A percentile compares a stretch with the other conserved stretches of the same genome.
Conservation (phyloP, 2,888 invertebrate genomes). For the Heliconius erato region DNA sequence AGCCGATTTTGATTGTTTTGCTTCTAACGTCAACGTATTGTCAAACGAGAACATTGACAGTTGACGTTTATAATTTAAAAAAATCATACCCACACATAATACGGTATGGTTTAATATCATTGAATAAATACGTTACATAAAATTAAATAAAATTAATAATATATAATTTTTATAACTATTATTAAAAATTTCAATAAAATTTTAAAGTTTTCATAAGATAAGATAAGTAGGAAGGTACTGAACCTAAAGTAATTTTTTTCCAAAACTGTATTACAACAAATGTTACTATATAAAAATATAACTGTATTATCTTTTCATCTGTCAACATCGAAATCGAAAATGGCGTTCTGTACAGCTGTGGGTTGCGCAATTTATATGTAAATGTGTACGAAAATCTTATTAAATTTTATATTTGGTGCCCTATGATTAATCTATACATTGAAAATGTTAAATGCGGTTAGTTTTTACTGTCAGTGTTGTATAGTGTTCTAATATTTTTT, state of each 20-base stretch:
- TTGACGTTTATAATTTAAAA: background rate
- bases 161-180: background rate
- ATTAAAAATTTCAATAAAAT: background rate
- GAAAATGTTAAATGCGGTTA: slow-evolving; percentile 67
- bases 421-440: slow-evolving; percentile 64
- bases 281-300: slow-evolving; percentile 27
- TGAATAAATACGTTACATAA: background rate
- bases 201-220: background rate
- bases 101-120: background rate
- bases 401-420: slow-evolving; percentile 67
- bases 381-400: slow-evolving; percentile 77
- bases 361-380: slow-evolving; percentile 85
- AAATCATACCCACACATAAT: background rate
- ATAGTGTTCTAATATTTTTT: slow-evolving; percentile 65
- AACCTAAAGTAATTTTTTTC: background rate
- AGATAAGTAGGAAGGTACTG: background rate
- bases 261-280: background rate
- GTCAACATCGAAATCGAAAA: slow-evolving; percentile 74
- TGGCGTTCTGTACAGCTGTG: slow-evolving; percentile 84
- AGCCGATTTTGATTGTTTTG: slow-evolving; percentile 48
- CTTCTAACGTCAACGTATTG: slow-evolving; percentile 28
- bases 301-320: slow-evolving; percentile 45
- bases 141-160: background rate
- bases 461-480: slow-evolving; percentile 65
- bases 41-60: slow-evolving; percentile 6